Evolutionary conservation across 1,140 invertebrate species (phyloP).

Genomic region (Neodiprion lecontei): DNA sequence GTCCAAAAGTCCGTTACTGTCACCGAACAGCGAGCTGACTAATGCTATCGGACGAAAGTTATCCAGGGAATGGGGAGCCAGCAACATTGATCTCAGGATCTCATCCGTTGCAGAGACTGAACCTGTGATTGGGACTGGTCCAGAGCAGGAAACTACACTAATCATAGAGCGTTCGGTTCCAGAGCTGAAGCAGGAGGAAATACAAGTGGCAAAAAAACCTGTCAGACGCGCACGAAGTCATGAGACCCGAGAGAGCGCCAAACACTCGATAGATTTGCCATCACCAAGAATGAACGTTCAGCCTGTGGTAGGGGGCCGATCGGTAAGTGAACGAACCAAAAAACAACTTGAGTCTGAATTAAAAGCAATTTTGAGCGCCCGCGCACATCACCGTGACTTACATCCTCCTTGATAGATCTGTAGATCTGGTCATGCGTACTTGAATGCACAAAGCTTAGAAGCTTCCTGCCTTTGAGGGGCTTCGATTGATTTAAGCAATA

Average conservation of each 20-base stretch:
- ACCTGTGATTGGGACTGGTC: slow-evolving; percentile 38
- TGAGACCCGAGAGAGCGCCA: slow-evolving; percentile 50
- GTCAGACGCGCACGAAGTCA: slow-evolving; percentile 57
- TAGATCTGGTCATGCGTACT: slow-evolving; percentile 10
- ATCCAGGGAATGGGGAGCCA: slow-evolving; percentile 57
- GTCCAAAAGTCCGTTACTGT: slow-evolving; percentile 53
- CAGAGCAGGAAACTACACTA: slow-evolving; percentile 42
- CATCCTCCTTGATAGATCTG: slow-evolving; percentile 58
- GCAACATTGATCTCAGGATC: slow-evolving; percentile 49
- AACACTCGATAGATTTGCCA: slow-evolving; percentile 44
- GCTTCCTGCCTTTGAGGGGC: slow-evolving; percentile 58
- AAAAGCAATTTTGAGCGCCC: slow-evolving; percentile 58
- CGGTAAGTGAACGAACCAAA: slow-evolving; percentile 56
- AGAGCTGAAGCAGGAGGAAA: slow-evolving; percentile 42
- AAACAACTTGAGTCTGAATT: slow-evolving; percentile 59
- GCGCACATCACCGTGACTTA: slow-evolving; percentile 58
- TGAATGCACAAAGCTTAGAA: slow-evolving; percentile 38
- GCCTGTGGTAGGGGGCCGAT: slow-evolving; percentile 52
- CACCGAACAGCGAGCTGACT: slow-evolving; percentile 56
- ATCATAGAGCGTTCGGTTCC: slow-evolving; percentile 34
- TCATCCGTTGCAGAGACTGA: slow-evolving; percentile 52
- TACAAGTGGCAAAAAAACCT: slow-evolving; percentile 45
- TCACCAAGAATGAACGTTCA: slow-evolving; percentile 51
- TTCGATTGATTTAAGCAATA: slow-evolving; percentile 61
- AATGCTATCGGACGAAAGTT: slow-evolving; percentile 53